A percentile compares a stretch with the other conserved stretches of the same genome.
Evolutionary conservation across 2,888 invertebrate species (phyloP).

Genomic region (Chymomyza fuscimana): DNA sequence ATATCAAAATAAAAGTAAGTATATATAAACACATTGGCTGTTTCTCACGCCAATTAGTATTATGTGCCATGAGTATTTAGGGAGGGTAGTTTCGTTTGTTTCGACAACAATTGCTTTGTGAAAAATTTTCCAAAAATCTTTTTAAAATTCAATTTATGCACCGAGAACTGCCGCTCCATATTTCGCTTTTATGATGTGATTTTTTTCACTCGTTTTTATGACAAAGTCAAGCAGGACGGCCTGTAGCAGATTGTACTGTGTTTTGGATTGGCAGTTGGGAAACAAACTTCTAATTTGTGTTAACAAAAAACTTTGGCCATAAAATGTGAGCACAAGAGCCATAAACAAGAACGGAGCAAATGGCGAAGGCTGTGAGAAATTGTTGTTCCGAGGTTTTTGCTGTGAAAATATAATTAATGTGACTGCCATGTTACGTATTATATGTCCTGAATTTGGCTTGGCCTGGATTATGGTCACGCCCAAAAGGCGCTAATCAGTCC

Average conservation of each 20-base stretch:
- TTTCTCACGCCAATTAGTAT: constrained; percentile 72
- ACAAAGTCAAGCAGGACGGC: constrained; percentile 16
- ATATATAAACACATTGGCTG: constrained; percentile 17
- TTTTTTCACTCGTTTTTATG: constrained; percentile 19
- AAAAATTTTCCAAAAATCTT: not conserved
- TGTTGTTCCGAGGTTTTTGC: constrained; percentile 32
- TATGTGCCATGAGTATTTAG: constrained; percentile 30
- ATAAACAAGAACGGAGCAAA: constrained; percentile 42
- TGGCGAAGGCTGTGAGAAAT: constrained; percentile 19
- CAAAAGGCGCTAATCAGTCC: constrained; percentile 44
- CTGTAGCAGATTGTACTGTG: constrained; percentile 2
- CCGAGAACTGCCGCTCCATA: constrained; percentile 49
- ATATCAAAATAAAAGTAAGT: constrained; percentile 6
- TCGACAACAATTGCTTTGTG: not conserved
- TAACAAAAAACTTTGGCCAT: constrained; percentile 59
- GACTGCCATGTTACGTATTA: constrained; percentile 30
- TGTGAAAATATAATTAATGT: constrained; percentile 63
- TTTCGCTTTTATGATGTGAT: constrained; percentile 16
- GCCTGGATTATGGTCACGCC: constrained; percentile 5
- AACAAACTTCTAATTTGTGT: constrained; percentile 48
- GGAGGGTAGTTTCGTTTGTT: constrained; percentile 8
- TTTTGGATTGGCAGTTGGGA: constrained; percentile 14
- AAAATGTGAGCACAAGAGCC: constrained; percentile 52
- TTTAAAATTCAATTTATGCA: constrained; percentile 58
- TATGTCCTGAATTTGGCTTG: constrained; percentile 36